Evolutionary conservation across 2,113 vertebrate genomes (phyloP).

Genomic region (Panthera tigris): DNA sequence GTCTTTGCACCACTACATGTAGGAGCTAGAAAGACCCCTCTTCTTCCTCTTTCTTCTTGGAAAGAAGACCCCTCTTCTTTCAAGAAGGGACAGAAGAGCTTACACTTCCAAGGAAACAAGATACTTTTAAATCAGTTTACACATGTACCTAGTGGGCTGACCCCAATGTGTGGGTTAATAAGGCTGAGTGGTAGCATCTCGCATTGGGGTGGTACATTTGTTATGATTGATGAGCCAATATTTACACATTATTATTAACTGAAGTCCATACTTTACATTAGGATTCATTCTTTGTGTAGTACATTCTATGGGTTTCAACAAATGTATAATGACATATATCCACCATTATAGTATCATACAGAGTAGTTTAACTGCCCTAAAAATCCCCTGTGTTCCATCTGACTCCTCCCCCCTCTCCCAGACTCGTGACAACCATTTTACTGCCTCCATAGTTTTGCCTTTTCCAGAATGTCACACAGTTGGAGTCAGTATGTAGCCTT

Average conservation of each 20-base stretch:
- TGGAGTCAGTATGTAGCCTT: not conserved
- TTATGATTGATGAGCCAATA: not conserved
- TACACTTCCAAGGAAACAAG: not conserved
- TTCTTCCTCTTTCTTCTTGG: not conserved
- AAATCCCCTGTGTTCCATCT: not conserved
- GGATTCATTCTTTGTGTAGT: not conserved
- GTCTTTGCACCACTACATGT: too few species aligned
- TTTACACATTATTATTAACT: not conserved
- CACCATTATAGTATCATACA: not conserved
- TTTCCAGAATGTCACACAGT: not conserved
- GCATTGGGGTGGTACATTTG: not conserved
- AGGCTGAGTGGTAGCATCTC: not conserved
- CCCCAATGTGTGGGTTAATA: not conserved
- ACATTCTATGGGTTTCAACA: not conserved
- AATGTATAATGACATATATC: not conserved
- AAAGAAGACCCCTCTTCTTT: not conserved
- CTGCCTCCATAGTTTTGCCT: not conserved
- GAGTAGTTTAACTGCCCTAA: not conserved
- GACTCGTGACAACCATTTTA: not conserved
- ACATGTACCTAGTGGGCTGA: not conserved
- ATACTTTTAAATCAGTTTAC: not conserved
- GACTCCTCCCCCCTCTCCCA: not conserved
- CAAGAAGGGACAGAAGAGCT: not conserved
- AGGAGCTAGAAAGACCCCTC: not conserved
- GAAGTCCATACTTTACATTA: not conserved